phyloP scores from a whole-genome alignment of 2,888 invertebrate species.

The Agrilus mali region DNA sequence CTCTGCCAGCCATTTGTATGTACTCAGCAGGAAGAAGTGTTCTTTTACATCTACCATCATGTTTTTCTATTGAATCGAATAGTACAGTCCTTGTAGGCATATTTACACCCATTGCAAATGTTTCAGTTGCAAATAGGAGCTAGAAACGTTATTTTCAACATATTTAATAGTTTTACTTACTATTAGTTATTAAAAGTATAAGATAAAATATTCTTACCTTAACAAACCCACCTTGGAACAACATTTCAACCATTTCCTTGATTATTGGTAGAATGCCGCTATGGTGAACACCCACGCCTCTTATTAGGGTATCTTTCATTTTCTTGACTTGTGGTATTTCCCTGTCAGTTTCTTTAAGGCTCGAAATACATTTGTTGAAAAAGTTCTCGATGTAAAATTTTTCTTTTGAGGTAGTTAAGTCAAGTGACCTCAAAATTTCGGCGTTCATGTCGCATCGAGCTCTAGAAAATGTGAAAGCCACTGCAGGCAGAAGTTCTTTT shows the following conservation, averaged over 20 bases:
- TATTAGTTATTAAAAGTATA: too few species aligned
- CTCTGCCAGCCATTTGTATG: constrained; percentile 97
- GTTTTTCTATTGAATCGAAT: constrained; percentile 86
- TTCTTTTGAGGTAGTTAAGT: constrained; percentile 75
- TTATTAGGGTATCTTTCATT: constrained; percentile 57
- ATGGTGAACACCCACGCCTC: constrained; percentile 95
- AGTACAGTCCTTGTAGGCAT: constrained; percentile 98
- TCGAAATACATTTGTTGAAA: constrained; percentile 69
- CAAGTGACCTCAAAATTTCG: constrained; percentile 43
- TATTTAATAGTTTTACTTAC: background rate
- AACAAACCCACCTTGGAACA: constrained; percentile 87
- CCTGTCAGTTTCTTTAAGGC: constrained; percentile 68
- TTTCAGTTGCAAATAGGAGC: constrained; percentile 96
- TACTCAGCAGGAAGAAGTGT: constrained; percentile 84
- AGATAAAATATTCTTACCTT: constrained; percentile 37
- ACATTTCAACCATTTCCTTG: constrained; percentile 98
- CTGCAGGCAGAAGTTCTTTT: constrained; percentile 80
- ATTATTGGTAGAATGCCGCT: constrained; percentile 95
- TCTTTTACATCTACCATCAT: constrained; percentile 71
- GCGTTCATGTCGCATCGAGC: constrained; percentile 66
- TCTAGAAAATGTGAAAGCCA: constrained; percentile 86
- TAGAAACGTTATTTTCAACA: constrained; percentile 34
- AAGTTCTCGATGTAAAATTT: constrained; percentile 75
- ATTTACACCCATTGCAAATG: constrained; percentile 99
- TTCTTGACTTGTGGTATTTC: constrained; percentile 73